Evolutionary conservation across 1,140 invertebrate species (phyloP), one percentile per base, ranked within the genome.

Genomic region (Penaeus vannamei): DNA sequence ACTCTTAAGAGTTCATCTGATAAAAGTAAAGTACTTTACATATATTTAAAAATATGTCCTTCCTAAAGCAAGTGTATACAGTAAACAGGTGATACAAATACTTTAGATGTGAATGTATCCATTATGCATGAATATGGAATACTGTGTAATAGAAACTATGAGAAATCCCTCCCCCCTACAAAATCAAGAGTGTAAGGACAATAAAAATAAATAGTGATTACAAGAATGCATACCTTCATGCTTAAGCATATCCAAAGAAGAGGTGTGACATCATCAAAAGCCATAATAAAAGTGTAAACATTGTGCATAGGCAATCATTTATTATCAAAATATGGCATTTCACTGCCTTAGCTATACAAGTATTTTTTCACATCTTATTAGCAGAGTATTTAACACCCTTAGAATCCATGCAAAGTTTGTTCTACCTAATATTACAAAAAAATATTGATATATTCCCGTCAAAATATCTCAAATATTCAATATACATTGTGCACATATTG

Each of bases 381-480:
- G 79, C 23, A 81, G 79, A 81, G 79, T 81, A 81, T 81, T 81
- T 46, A 81, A 81, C 46, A 59, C 60, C 79, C 53, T 81, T 81
- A 81, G 46, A 81, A 81, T 59, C 79, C 79, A 81, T 59, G 46
- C 79, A 81, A n/a, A 59, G 46, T 59, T 81, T 23, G 46, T 81
- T 60, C 29, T 81, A 26, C 79, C 46, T 59, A 81, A 59, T 59
- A 29, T 81, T 81, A 81, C n/a, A 59, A 81, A 81, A 81, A 81
- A 53, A 53, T 53, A 53, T 53, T 60, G 60, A 81, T 81, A 81
- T 81, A 42, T 42, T 81, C 79, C 79, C 46, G 46, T 59, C 60
- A 81, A 81, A 81, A 81, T 81, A 81, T 46, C 79, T 81, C 29
- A 81, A n/a, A 81, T 59, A 81, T 81, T 81, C 60, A n/a, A 81